Base-by-base conservation (phyloP, 2,797 vertebrate genomes). In the Poecilia wingei region DNA sequence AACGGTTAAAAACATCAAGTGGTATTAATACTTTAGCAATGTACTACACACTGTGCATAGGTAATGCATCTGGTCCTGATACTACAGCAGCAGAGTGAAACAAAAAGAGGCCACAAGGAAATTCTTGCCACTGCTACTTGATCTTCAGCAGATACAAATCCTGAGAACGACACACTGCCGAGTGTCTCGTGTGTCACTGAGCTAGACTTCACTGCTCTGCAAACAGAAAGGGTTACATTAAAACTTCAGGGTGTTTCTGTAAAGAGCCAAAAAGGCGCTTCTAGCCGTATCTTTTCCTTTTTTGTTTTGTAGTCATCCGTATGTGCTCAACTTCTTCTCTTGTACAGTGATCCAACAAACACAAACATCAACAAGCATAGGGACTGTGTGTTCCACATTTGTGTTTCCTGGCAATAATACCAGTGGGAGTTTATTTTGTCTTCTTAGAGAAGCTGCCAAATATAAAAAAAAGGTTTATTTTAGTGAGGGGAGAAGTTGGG, bases 341-440 rank as follows among this genome's bases (percentile, higher is more conserved):
- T 82, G 78, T 47, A 69, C 55, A 45, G 22, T 53, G 75, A 81
- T 87, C 86, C 78, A 83, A 84, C 64, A 81, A 85, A 87, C 71
- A 85, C 74, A 84, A 75, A 76, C 71, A 86, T 76, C 74, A 82
- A 79, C 86, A 79, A 68, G 59, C 72, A 47, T 13, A 3, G 43
- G 75, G 77, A 76, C 81, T 84, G 39, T 79, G 72, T 83, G 72
- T 81, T 87, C 78, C 43, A 64, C 39, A 6, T 74, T 71, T 81
- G 79, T 86, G 49, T 82, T 85, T 87, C 68, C 85, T 90, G 84
- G 86, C 84, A 84, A 79, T 78, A 45, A 73, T 76, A 83, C 77
- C n/a, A 81, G 74, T 14, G 49, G 2, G 25, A 36, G 72, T 47
- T 43, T 47, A 10, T 49, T 76, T 82, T 77, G 76, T 61, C 20